These are phyloP conservation scores for Gymnorhina tibicen DNA, from an alignment of 2,113 vertebrate genomes.

Conservation along the genomic window DNA sequence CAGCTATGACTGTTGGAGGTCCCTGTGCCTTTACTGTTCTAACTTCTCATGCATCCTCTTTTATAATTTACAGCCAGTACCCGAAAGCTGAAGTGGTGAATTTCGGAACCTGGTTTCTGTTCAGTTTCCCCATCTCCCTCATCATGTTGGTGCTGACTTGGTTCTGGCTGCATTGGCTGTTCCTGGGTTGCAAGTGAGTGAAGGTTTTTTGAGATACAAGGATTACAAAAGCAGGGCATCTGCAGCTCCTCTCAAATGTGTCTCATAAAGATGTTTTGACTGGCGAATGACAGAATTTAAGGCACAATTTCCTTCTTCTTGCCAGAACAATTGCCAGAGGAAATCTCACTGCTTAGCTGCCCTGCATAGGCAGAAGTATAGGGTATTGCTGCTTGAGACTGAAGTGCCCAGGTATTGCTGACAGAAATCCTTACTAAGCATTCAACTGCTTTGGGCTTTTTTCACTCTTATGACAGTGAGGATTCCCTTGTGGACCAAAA, in stretches of 20 bases:
- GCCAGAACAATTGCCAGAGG: neutral
- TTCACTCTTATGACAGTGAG: neutral
- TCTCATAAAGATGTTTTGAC: neutral
- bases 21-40: neutral
- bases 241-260: neutral
- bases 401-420: neutral
- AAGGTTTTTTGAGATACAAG: neutral
- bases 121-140: constrained; percentile 94
- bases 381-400: neutral
- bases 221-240: neutral
- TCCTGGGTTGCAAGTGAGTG: constrained; percentile 97
- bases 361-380: neutral
- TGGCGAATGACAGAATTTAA: neutral
- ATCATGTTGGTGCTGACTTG: constrained; percentile 95
- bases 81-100: constrained; percentile 92
- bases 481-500: neutral
- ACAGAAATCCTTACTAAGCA: neutral
- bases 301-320: neutral
- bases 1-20: neutral
- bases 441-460: neutral
- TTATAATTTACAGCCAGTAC: constrained; percentile 82
- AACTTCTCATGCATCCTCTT: neutral
- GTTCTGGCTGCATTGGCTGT: constrained; percentile 97
- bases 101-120: constrained; percentile 98
- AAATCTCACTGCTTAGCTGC: neutral